Evolutionary conservation across 2,797 vertebrate species (phyloP), one percentile per base, ranked within the genome.

Genomic region (Danio albolineatus): DNA sequence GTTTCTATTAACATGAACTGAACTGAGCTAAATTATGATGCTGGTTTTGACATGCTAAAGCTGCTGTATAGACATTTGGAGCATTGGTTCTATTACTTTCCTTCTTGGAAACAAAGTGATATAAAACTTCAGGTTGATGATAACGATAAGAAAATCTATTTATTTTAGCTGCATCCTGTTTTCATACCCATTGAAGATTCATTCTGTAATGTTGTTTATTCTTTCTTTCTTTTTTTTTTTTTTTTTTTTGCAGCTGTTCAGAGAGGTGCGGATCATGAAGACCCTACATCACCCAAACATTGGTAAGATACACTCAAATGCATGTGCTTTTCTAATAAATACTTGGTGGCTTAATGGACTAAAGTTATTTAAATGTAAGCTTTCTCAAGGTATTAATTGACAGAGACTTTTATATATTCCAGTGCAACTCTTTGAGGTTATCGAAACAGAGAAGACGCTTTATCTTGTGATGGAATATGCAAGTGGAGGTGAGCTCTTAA

Each of bases 401-500:
- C 28, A 54, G 4, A 4, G 65, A 17, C 16, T 56, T 38, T 82
- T 88, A 83, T 79, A 83, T 51, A 0, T 86, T 83, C 81, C 92
- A 97, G 96, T 98, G 90, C 95, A 97, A 89, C 94, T 98, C 83
- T 98, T 97, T 60, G 96, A 98, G 90, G 96, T 98, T 87, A 97
- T 98, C 0, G 96, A 98, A 91, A 97, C 96, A 0, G 96, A 98
- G 87, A 98, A 97, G 91, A 97, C 96, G 0, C 94, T 98, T 78
- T 98, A 97, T 91, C 93, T 98, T 79, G 92, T 98, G 89, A 98
- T 98, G 96, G 96, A 98, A 79, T 98, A 97, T 0, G 96, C 96
- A 81, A 98, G 96, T 48, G 96, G 96, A 62, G 96, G 96, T 97
- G 87, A 89, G 94, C 86, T 59, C n/a, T 49, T 6, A n/a, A 78